Base-by-base conservation (phyloP, 2,113 vertebrate genomes). In the Eurystomus gularis region DNA sequence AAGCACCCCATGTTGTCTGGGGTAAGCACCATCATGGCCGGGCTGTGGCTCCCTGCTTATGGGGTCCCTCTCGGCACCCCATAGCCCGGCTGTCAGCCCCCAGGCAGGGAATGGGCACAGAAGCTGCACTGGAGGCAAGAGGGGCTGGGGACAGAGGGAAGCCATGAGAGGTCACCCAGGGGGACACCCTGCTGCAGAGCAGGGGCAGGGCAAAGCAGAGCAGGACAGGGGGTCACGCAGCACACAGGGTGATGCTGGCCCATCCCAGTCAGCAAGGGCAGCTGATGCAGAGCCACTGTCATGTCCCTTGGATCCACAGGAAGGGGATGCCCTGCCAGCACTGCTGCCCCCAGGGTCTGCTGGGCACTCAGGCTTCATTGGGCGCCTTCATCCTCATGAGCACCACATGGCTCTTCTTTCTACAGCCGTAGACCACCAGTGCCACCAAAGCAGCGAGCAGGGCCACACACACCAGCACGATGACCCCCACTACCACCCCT, bases 301-400 rank as follows among this genome's bases (percentile, higher is more conserved):
- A 13, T 10, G 58, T 81, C 88, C 68, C 62, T 71, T 11, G 6
- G 61, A 23, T 57, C 77, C 15, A 7, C 3, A 33, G 55, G 40
- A 62, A 93, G 35, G 24, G 26, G 39, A 70, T 17, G 5, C 49
- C 44, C 58, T 4, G 6, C 37, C 58, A 60, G 44, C 70, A 65
- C 70, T 4, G 18, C 46, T 80, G n/a, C 54, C 35, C 78, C 23
- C 58, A 35, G 58, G 54, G 52, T 94, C 68, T 93, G 24, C 24
- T 3, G 0, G 31, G 51, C 0, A 1, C 42, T 94, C 76, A 96
- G 77, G 82, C 97, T 92, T 98, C 97, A 1, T 97, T 97, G 4
- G 98, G 98, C 0, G 97, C 97, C 58, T 98, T 98, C 97, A 97
- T 98, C 68, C 97, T 97, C 97, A 97, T 98, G 39, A 97, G 92